phyloP scores from a whole-genome alignment of 2,797 vertebrate genomes.

The Lophotriccus pileatus region DNA sequence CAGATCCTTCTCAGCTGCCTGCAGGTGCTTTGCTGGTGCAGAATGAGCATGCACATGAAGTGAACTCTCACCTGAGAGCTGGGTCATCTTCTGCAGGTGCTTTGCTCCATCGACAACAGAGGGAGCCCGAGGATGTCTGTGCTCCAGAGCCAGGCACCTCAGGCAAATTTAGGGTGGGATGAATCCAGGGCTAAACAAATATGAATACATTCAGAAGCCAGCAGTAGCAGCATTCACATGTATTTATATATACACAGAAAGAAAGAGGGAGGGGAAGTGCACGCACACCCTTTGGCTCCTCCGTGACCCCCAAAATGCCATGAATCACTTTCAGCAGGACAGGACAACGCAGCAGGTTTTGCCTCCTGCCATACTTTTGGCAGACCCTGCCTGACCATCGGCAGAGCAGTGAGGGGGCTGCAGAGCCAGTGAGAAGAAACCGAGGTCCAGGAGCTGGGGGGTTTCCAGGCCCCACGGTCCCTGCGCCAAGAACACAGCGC shows the following conservation, averaged over 20 bases:
- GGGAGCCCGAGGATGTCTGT: constrained; percentile 48
- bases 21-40: neutral
- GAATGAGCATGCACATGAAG: neutral
- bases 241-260: constrained; percentile 5
- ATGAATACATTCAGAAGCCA: neutral
- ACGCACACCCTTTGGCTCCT: neutral
- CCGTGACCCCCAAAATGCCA: neutral
- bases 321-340: neutral
- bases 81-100: constrained; percentile 24
- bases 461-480: neutral
- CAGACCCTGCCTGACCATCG: neutral
- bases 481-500: neutral
- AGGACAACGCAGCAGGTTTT: neutral
- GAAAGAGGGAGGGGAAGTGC: neutral
- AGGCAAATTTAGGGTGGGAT: neutral
- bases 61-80: neutral
- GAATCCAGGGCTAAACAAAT: neutral
- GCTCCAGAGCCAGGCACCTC: neutral
- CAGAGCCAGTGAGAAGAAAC: rapidly evolving
- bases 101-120: constrained; percentile 28
- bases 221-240: neutral
- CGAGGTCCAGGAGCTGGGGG: neutral
- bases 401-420: neutral
- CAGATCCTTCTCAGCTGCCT: neutral
- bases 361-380: neutral